Base-by-base conservation (phyloP, 2,113 vertebrate genomes). In the Lepus americanus region DNA sequence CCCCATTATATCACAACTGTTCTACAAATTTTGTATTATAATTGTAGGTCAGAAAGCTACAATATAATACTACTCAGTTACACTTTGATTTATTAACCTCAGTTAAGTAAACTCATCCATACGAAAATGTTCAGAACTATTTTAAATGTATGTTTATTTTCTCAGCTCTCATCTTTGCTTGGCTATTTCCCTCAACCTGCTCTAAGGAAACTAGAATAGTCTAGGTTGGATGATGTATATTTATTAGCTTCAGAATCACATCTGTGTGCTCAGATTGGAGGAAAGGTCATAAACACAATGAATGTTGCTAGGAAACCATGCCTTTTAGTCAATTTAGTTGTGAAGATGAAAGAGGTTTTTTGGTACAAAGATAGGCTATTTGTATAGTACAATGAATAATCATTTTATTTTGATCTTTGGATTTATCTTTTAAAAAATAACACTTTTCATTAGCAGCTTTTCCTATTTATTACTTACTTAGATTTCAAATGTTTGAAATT, bases 281-380 rank as follows among this genome's bases (percentile, higher is more conserved):
- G 97, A 98, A 99, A 99, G 98, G 98, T 99, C 98, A 98, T 98
- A 98, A 98, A 98, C 98, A 98, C 98, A 99, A 98, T 98, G 98
- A 98, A 98, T 98, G 98, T 99, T 99, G 98, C 98, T 99, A 99
- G 98, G 98, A 98, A 98, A 99, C 98, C 97, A 97, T 98, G 98
- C 98, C 98, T 99, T 98, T 99, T 98, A 98, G 98, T 98, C 98
- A 98, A 98, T 98, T 98, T 98, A 98, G 97, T 98, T 98, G 98
- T 98, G 98, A 98, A 98, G 98, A 98, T 98, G 98, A 98, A 98
- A 98, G 98, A 96, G 81, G 92, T 87, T 97, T 98, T 98, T 97
- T 98, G 97, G 97, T 98, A 98, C 97, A 98, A 98, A 98, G 98
- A 98, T 98, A 98, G 96, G 97, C 98, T 98, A 98, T 98, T 98